Base-by-base conservation (phyloP, 2,888 invertebrate species). In the Augochlorella aurata region DNA sequence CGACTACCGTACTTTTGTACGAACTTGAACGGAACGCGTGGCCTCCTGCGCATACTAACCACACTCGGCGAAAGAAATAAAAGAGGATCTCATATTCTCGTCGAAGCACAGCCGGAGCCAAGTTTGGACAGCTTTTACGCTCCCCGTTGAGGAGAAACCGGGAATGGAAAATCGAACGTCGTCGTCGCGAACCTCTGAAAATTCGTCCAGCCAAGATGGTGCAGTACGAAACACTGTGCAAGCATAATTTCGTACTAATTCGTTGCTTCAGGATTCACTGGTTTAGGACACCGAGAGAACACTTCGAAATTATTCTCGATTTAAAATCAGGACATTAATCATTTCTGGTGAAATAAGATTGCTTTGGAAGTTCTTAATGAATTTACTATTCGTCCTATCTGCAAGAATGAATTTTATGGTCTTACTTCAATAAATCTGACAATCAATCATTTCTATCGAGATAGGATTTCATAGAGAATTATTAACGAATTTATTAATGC, bases 1-100 rank as follows among this genome's bases (percentile, higher is more conserved):
- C 88, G 86, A 61, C 77, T 71, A 69, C 38, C 70, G 61, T 76
- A 68, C 74, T 84, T 87, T 77, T 87, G 65, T 66, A 82, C 84
- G 81, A 87, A 77, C 67, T 87, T 74, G 74, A 79, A 83, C 66
- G 74, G 77, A 83, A 79, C 72, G 50, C 29, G 65, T 49, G 58
- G 16, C 44, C 74, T 49, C 18, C 63, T 58, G 49, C 38, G 83
- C 78, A 83, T 78, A 74, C 71, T 69, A 74, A 77, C 67, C 44
- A n/a, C 24, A 14, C 45, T 8, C 2, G 10, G 12, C 21, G 14
- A 45, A 21, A 45, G 14, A 66, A 66, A 65, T 10, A 45, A 61
- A 54, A 24, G 14, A 44, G 47, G 29, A 38, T 44, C 2, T 44
- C 63, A 73, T 73, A 68, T 54, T 65, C 73, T 16, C 52, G 44